Percentiles rank a stretch among this genome's conserved stretches.
phyloP scores from a whole-genome alignment of 1,140 invertebrate genomes.

The Drosophila lacteicornis region DNA sequence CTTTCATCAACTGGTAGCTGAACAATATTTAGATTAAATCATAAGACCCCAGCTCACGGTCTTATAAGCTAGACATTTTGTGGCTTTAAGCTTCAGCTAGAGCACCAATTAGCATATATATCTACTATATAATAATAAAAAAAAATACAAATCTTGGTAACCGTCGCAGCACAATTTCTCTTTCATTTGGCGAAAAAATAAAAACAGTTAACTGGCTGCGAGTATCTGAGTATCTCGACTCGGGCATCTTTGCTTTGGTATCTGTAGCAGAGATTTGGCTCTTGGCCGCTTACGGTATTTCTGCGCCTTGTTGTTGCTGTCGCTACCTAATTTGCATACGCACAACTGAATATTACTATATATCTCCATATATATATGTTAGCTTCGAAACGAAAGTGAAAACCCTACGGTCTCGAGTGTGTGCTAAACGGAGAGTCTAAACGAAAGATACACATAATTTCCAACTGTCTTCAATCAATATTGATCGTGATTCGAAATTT shows the following conservation, averaged over 20 bases:
- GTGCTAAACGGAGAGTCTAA: slow-evolving; percentile 65
- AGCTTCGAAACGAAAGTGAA: slow-evolving; percentile 69
- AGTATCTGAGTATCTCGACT: slow-evolving; percentile 24
- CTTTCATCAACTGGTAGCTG: slow-evolving; percentile 1
- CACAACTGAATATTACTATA: slow-evolving; percentile 36
- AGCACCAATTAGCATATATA: slow-evolving; percentile 74
- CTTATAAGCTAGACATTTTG: slow-evolving; percentile 24
- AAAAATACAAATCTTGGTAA: slow-evolving; percentile 42
- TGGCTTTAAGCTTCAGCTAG: slow-evolving; percentile 43
- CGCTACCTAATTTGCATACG: slow-evolving; percentile 77
- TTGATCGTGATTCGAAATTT: slow-evolving; percentile 32
- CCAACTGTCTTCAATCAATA: slow-evolving; percentile 68
- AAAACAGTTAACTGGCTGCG: slow-evolving; percentile 71
- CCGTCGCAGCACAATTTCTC: slow-evolving; percentile 68
- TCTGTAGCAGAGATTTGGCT: slow-evolving; percentile 75
- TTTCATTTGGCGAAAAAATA: slow-evolving; percentile 73
- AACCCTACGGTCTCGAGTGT: slow-evolving; percentile 50
- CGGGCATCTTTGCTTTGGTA: slow-evolving; percentile 47
- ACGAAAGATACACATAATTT: slow-evolving; percentile 50
- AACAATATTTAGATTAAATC: slow-evolving; percentile 13
- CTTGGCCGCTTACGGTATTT: slow-evolving; percentile 76
- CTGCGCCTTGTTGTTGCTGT: slow-evolving; percentile 68
- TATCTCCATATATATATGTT: neutral
- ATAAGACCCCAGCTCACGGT: slow-evolving; percentile 17
- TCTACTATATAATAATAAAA: slow-evolving; percentile 17